phyloP scores from a whole-genome alignment of 2,797 vertebrate genomes.

The Coendou prehensilis region DNA sequence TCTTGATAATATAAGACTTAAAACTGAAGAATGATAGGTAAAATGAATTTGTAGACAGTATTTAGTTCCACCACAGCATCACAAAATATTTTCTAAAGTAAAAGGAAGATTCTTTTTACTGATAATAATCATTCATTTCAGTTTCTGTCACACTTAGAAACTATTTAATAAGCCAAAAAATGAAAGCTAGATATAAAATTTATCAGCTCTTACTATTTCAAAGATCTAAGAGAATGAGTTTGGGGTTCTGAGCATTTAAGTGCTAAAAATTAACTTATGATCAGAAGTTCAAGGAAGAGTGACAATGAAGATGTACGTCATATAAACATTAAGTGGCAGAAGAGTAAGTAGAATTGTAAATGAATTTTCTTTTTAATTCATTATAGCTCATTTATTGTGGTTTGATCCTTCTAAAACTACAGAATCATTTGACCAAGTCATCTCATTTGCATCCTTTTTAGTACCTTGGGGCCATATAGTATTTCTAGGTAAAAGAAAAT shows the following conservation, averaged over 20 bases:
- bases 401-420: slow-evolving; percentile 32
- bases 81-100: slow-evolving; percentile 46
- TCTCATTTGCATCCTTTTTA: neutral
- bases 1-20: neutral
- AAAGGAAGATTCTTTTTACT: slow-evolving; percentile 36
- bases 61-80: neutral
- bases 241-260: neutral
- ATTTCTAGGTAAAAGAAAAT: slow-evolving; percentile 47
- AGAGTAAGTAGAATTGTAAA: neutral
- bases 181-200: neutral
- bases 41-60: slow-evolving; percentile 43
- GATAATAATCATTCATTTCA: neutral
- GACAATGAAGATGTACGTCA: neutral
- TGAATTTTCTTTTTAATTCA: slow-evolving; percentile 28
- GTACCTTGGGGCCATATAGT: neutral
- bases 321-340: neutral
- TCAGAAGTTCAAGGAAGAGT: neutral
- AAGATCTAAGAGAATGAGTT: neutral
- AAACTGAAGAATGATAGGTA: neutral
- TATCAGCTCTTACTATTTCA: neutral
- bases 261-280: neutral
- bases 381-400: slow-evolving; percentile 6
- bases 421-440: slow-evolving; percentile 57
- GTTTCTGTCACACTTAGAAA: slow-evolving; percentile 26
- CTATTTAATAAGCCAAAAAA: neutral